Percentiles rank a stretch among this genome's conserved stretches.
Evolutionary conservation across 1,140 invertebrate species (phyloP).

Genomic region (Lasioglossum baleicum): DNA sequence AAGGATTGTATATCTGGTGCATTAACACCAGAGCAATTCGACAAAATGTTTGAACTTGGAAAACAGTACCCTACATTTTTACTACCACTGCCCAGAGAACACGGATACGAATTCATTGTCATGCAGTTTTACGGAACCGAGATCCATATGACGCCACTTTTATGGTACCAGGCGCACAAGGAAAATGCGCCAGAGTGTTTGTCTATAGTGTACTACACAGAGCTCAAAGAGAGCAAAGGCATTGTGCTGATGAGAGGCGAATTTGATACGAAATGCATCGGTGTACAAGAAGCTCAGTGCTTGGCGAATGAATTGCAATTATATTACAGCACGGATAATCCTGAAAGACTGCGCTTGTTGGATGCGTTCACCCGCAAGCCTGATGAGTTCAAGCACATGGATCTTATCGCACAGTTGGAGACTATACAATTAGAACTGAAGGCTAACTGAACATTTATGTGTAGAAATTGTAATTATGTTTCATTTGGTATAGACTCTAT

Average conservation of each 20-base stretch:
- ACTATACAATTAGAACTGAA: conserved; percentile 80
- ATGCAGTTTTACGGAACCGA: conserved; percentile 87
- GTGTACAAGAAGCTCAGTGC: conserved; percentile 89
- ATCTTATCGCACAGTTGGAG: conserved; percentile 90
- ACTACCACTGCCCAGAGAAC: conserved; percentile 88
- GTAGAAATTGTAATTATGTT: conserved; percentile 38
- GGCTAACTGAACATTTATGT: conserved; percentile 6
- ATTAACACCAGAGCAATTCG: conserved; percentile 83
- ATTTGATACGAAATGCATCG: conserved; percentile 90
- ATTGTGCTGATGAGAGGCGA: conserved; percentile 93
- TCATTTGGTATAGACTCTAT: conserved; percentile 20
- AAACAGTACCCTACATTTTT: conserved; percentile 87
- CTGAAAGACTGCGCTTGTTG: conserved; percentile 84
- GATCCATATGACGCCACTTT: conserved; percentile 92
- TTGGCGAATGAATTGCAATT: conserved; percentile 92
- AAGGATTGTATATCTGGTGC: conserved; percentile 88
- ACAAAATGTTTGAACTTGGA: conserved; percentile 81
- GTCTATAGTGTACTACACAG: conserved; percentile 90
- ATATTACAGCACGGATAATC: conserved; percentile 87
- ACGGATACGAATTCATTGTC: conserved; percentile 94
- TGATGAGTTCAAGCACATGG: conserved; percentile 90
- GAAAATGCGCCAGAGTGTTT: conserved; percentile 96
- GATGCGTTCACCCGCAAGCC: conserved; percentile 87
- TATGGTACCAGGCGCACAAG: conserved; percentile 93
- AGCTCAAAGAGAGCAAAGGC: conserved; percentile 87